Evolutionary conservation across 2,888 invertebrate genomes (phyloP).

Genomic region (Stegana nigrithorax): DNA sequence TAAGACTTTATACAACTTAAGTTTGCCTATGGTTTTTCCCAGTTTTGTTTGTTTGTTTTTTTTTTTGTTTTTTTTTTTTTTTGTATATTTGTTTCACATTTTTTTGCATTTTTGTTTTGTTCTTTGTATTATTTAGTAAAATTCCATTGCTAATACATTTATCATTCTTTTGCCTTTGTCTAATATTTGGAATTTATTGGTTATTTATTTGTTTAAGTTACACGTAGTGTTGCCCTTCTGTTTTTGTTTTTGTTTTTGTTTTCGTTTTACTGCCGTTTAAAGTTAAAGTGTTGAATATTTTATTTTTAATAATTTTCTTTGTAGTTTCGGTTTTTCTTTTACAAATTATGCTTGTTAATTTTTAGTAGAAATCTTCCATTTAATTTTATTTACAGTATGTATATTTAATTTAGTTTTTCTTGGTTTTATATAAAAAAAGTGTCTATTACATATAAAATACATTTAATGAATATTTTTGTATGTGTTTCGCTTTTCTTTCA

Average conservation of each 20-base stretch:
- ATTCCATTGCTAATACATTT: constrained; percentile 14
- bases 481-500: background rate
- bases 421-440: background rate
- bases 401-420: background rate
- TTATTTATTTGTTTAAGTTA: background rate
- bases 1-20: constrained; percentile 31
- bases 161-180: constrained; percentile 14
- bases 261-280: constrained; percentile 24
- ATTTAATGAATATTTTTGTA: constrained; percentile 11
- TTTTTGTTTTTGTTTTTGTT: background rate
- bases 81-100: background rate
- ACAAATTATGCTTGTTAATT: background rate
- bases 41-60: background rate
- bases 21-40: constrained; percentile 18
- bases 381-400: background rate
- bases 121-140: background rate
- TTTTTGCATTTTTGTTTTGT: background rate
- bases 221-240: background rate
- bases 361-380: constrained; percentile 1
- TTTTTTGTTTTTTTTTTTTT: background rate
- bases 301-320: constrained; percentile 12
- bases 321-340: background rate
- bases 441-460: constrained; percentile 10
- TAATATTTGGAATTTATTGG: constrained; percentile 40
- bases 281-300: constrained; percentile 32